phyloP scores from a whole-genome alignment of 2,888 invertebrate genomes.

The Cryptus viduatorius region DNA sequence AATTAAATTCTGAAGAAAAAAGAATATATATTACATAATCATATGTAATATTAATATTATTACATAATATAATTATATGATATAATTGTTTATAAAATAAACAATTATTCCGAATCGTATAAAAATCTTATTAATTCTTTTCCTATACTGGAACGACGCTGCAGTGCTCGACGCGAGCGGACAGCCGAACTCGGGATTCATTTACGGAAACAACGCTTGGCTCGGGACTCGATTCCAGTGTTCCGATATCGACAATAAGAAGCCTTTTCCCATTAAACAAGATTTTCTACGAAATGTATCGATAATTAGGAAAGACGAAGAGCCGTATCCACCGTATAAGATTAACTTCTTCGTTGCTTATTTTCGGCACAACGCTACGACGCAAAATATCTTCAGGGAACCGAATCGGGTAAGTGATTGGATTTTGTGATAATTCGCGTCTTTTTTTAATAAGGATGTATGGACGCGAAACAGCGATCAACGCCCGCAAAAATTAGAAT shows the following conservation, averaged over 20 bases:
- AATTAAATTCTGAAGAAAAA: too few species aligned
- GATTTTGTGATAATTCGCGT: not conserved
- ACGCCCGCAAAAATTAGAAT: too few species aligned
- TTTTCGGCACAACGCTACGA: slow-evolving; percentile 84
- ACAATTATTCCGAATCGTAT: not conserved
- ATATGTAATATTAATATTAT: too few species aligned
- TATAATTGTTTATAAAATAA: not conserved
- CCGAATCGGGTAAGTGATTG: slow-evolving; percentile 82
- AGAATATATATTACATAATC: too few species aligned
- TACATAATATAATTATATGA: too few species aligned
- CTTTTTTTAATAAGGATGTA: not conserved
- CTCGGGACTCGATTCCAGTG: slow-evolving; percentile 86
- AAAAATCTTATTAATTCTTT: slow-evolving; percentile 19
- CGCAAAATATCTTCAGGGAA: slow-evolving; percentile 83
- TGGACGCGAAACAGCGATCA: too few species aligned
- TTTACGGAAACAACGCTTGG: slow-evolving; percentile 88
- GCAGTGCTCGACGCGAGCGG: slow-evolving; percentile 87
- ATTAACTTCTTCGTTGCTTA: slow-evolving; percentile 82
- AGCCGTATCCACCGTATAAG: not conserved
- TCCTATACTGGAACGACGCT: slow-evolving; percentile 4
- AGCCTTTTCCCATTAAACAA: slow-evolving; percentile 76
- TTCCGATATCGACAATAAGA: slow-evolving; percentile 81
- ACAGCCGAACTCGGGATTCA: slow-evolving; percentile 86
- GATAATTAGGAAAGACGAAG: slow-evolving; percentile 70
- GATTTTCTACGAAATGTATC: slow-evolving; percentile 76